These are phyloP conservation scores for Imbricaverruca yamaguchii DNA, from an alignment of 2,888 invertebrate genomes.

Conservation along the genomic window DNA sequence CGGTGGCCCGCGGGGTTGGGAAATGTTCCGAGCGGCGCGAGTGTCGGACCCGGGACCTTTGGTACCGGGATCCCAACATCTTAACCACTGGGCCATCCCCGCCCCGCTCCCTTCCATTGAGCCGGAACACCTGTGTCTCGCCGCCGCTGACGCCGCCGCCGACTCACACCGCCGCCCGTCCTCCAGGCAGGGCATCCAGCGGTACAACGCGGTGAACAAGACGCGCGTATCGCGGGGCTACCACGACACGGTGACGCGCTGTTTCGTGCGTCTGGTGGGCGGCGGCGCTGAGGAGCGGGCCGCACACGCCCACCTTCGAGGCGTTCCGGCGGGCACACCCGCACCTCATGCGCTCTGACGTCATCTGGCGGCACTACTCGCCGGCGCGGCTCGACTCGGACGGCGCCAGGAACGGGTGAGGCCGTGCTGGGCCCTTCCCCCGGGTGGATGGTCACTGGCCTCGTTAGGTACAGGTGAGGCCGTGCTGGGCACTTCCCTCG, in stretches of 20 bases:
- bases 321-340: not conserved
- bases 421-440: not conserved
- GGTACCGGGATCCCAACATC: too few relatives aligned
- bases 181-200: slow-evolving; percentile 9
- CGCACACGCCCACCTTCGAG: not conserved
- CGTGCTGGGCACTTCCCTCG: not conserved
- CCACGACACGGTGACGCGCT: slow-evolving; percentile 7
- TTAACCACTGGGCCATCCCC: too few relatives aligned
- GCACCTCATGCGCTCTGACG: not conserved
- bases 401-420: not conserved
- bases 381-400: not conserved
- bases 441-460: not conserved
- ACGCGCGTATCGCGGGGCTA: not conserved
- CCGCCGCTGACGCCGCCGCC: too few relatives aligned
- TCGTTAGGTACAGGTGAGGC: not conserved
- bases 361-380: not conserved
- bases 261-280: not conserved
- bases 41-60: too few relatives aligned
- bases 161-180: not conserved
- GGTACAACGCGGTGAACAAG: slow-evolving; percentile 14
- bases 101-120: too few relatives aligned
- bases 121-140: too few relatives aligned
- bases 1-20: too few relatives aligned
- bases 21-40: too few relatives aligned
- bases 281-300: not conserved